Evolutionary conservation across 2,888 invertebrate species (phyloP), one percentile per base, ranked within the genome.

Genomic region (Piscicola geometra): DNA sequence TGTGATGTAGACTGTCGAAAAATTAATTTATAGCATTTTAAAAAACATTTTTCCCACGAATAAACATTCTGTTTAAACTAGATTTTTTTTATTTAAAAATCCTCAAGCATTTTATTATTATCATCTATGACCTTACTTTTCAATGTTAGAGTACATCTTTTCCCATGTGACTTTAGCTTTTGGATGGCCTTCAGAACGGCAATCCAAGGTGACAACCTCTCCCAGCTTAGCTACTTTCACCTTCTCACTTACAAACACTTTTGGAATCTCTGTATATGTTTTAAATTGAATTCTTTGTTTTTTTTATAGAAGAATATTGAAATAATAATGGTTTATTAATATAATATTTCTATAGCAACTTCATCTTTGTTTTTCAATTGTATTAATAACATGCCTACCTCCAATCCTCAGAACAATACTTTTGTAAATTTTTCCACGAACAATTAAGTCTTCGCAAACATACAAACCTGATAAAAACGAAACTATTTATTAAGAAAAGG

Each of bases 381-480:
- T n/a, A n/a, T n/a, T n/a, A 47, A 47, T 47, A 47, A 47, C 9
- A 47, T 21, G 9, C 21, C 50, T 15, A 56, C 60, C 60, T 56
- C 60, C n/a, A 18, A 56, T 56, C n/a, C n/a, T 56, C n/a, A 56
- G 3, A 5, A 56, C 60, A 5, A 56, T 9, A 21, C n/a, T 56
- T 56, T 56, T 25, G 25, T 56, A 56, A 5, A 56, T 56, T 56
- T 21, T 56, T 25, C 25, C 60, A 56, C 15, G n/a, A 25, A 41
- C 41, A 9, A 18, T 5, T 21, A 56, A 56, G n/a, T 56, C 60
- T 15, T 56, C 25, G n/a, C 60, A 56, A 25, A 56, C 60, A 21
- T 56, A 56, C 60, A 56, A 56, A 56, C 60, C 60, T 56, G 5
- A 5, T 18, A 56, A 25, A 56, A 56, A 56, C n/a, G n/a, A n/a